Evolutionary conservation across 2,797 vertebrate genomes (phyloP).

Genomic region (Parotocinclus haroldoi): DNA sequence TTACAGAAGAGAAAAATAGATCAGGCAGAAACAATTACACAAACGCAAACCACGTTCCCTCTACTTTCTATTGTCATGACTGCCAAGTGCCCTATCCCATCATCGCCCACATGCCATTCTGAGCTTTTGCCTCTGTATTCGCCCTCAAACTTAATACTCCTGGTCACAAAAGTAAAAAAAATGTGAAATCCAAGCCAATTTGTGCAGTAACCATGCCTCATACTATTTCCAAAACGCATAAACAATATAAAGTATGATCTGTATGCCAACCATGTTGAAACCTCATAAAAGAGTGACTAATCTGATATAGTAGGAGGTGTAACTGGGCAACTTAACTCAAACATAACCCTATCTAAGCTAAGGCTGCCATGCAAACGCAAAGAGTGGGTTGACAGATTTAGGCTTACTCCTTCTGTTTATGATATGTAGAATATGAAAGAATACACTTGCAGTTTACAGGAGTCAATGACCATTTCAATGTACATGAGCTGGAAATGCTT

Average conservation of each 20-base stretch:
- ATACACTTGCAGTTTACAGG: too few species aligned
- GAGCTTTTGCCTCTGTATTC: slow-evolving; percentile 47
- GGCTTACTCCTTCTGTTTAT: not conserved
- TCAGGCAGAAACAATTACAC: slow-evolving; percentile 21
- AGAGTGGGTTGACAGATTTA: slow-evolving; percentile 24
- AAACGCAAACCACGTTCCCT: slow-evolving; percentile 24
- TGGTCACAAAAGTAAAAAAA: slow-evolving; percentile 58
- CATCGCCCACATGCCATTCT: slow-evolving; percentile 39
- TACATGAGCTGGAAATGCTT: too few species aligned
- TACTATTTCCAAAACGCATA: slow-evolving; percentile 73
- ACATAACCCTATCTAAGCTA: slow-evolving; percentile 9
- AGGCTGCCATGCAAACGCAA: slow-evolving; percentile 35
- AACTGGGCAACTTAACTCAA: slow-evolving; percentile 42
- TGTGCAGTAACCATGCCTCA: slow-evolving; percentile 62
- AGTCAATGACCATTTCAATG: too few species aligned
- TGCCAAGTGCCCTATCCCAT: slow-evolving; percentile 44
- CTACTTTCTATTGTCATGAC: slow-evolving; percentile 52
- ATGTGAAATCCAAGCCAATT: slow-evolving; percentile 61
- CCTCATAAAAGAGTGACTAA: slow-evolving; percentile 68
- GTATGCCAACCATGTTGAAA: slow-evolving; percentile 70
- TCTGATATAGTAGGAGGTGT: slow-evolving; percentile 62
- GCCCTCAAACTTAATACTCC: slow-evolving; percentile 28
- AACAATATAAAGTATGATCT: slow-evolving; percentile 65
- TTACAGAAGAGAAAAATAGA: too few species aligned
- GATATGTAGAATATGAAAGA: too few species aligned